Evolutionary conservation across 2,113 vertebrate genomes (phyloP), one percentile per base, ranked within the genome.

Genomic region (Oriolus oriolus): DNA sequence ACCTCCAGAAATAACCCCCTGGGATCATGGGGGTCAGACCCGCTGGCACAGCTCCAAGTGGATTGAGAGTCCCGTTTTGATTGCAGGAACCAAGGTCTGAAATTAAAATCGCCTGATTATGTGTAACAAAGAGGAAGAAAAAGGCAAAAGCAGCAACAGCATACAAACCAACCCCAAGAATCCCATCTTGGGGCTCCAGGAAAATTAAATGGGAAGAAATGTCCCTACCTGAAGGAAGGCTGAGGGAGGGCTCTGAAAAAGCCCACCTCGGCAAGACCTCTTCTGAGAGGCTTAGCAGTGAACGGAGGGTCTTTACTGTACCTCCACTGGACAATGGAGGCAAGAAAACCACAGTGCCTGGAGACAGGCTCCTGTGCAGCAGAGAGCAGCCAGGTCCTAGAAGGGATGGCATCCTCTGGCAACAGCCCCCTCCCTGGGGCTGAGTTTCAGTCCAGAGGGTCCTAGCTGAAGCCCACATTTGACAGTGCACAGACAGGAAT

Each of bases 31-130:
- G 10, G 4, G 16, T 69, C 59, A 89, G 50, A 41, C 3, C 7
- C 6, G 14, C 26, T 4, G 1, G 41, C 23, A 52, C 0, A 0
- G 42, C 63, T 77, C 50, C 0, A 0, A 52, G 24, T 6, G 1
- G 19, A 71, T 11, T 2, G 0, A 53, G 61, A 73, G 45, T 20
- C 31, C 18, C 33, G 37, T 52, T 74, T 39, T 59, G 17, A 23
- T 24, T 66, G 42, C 52, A 56, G 61, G 41, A 84, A 45, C 14
- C 21, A 47, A 31, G 7, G 30, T 52, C 21, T 5, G 1, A 82
- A 86, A 59, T 74, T 27, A 63, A 39, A 81, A 79, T 69, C 88
- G 37, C 50, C 63, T 81, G 22, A 50, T 27, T 18, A 39, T 61
- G 30, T 45, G 24, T 28, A 80, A 83, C 30, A 63, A 57, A 82